phyloP scores from a whole-genome alignment of 2,888 invertebrate species.

The Steinernema hermaphroditum region DNA sequence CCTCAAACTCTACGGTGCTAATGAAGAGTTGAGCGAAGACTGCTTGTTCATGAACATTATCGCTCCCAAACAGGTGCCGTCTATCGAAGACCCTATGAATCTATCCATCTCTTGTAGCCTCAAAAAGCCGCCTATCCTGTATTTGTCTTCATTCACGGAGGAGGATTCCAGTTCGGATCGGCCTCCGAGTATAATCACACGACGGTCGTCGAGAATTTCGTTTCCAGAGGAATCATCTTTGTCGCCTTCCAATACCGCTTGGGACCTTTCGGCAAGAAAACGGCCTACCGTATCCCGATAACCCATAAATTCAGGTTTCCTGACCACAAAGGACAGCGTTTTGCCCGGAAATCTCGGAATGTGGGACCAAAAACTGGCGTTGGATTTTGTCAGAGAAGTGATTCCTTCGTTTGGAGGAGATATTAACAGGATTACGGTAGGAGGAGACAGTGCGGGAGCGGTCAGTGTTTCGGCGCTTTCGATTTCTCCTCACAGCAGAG shows the following conservation, averaged over 20 bases:
- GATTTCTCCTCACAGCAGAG: conserved; percentile 34
- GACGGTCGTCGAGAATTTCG: conserved; percentile 38
- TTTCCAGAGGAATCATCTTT: conserved; percentile 80
- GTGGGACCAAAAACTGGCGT: conserved; percentile 38
- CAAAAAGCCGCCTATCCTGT: conserved; percentile 76
- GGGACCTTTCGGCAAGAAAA: conserved; percentile 77
- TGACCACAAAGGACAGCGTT: conserved; percentile 28
- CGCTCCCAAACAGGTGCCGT: background rate
- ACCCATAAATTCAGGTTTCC: conserved; percentile 34
- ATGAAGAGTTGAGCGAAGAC: conserved; percentile 14
- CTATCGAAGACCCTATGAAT: background rate
- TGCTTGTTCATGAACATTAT: conserved; percentile 29
- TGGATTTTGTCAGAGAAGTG: conserved; percentile 37
- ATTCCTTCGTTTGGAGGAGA: conserved; percentile 37
- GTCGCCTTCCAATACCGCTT: conserved; percentile 88
- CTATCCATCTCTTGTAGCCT: background rate
- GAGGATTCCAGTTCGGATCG: conserved; percentile 80
- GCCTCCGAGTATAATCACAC: conserved; percentile 34
- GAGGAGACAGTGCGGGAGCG: conserved; percentile 41
- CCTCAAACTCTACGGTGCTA: no score
- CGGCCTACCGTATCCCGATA: background rate
- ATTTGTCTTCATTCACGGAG: conserved; percentile 91
- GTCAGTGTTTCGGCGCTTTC: conserved; percentile 34
- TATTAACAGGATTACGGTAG: conserved; percentile 26
- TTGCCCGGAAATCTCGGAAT: conserved; percentile 41